These are phyloP conservation scores for Heliopora coerulea DNA, from an alignment of 92 coral and sea anemone genomes.

Conservation along the genomic window DNA sequence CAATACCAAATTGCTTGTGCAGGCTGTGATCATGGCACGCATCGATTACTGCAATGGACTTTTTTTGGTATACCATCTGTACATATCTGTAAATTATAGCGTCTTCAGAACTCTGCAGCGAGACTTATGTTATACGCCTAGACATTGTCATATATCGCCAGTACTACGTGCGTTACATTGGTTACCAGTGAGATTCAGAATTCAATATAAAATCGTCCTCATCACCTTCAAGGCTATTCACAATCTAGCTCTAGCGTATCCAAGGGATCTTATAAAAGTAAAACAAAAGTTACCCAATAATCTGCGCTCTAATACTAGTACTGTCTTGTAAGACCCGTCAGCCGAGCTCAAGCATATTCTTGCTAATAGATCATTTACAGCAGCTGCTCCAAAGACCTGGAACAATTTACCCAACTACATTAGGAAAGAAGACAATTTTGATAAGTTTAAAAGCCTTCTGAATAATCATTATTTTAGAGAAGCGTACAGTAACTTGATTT, in stretches of 20 bases:
- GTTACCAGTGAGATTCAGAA: slow-evolving; percentile 8
- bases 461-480: slow-evolving; percentile 2
- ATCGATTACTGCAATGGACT: slow-evolving; percentile 9
- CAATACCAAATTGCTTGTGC: neutral
- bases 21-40: neutral
- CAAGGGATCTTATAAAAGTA: slow-evolving; percentile 6
- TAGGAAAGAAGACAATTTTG: slow-evolving; percentile 4
- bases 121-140: slow-evolving; percentile 25
- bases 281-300: slow-evolving; percentile 20
- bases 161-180: neutral
- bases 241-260: slow-evolving; percentile 19
- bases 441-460: neutral
- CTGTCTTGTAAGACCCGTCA: slow-evolving; percentile 19
- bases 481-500: neutral
- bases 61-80: slow-evolving; percentile 17
- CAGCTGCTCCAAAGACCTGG: slow-evolving; percentile 41
- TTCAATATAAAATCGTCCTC: neutral
- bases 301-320: slow-evolving; percentile 21
- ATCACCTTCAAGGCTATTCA: slow-evolving; percentile 32
- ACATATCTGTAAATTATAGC: slow-evolving; percentile 14
- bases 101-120: slow-evolving; percentile 40
- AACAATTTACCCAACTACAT: slow-evolving; percentile 14
- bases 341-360: slow-evolving; percentile 9
- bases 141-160: neutral
- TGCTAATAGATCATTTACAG: slow-evolving; percentile 32